Conservation (phyloP, 2,113 vertebrate species). For the Lichenostomus cassidix region DNA sequence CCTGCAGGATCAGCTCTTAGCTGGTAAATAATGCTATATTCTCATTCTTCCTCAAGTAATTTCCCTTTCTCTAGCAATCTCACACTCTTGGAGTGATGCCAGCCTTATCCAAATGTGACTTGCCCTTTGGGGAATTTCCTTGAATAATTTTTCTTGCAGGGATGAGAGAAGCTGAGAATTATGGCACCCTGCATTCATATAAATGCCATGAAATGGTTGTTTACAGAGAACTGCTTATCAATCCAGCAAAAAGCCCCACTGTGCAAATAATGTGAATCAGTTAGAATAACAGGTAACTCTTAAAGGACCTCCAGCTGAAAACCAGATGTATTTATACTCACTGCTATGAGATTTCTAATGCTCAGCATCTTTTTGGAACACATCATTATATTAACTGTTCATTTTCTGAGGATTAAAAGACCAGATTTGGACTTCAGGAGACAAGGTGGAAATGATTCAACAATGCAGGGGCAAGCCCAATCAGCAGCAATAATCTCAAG, state of each 20-base stretch:
- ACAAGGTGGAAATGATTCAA: background rate
- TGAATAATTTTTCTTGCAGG: background rate
- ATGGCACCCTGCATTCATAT: background rate
- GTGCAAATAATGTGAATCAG: background rate
- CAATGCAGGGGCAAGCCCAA: background rate
- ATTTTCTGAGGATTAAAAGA: background rate
- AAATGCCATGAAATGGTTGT: background rate
- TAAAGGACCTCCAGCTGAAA: background rate
- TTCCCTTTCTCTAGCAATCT: background rate
- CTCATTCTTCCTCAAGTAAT: background rate
- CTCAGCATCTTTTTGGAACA: background rate
- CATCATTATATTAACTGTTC: background rate
- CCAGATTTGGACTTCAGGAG: background rate
- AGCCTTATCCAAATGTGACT: slow-evolving; percentile 6
- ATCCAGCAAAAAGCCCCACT: background rate
- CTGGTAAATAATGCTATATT: slow-evolving; percentile 8
- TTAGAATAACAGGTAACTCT: slow-evolving; percentile 19
- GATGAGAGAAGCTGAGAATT: background rate
- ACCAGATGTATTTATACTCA: background rate
- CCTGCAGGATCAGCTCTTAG: background rate
- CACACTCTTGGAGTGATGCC: background rate
- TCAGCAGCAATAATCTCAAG: background rate
- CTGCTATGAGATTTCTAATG: background rate
- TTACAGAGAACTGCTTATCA: background rate
- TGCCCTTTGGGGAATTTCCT: slow-evolving; percentile 1